Evolutionary conservation across 2,113 vertebrate species (phyloP).

Genomic region (Pongo abelii): DNA sequence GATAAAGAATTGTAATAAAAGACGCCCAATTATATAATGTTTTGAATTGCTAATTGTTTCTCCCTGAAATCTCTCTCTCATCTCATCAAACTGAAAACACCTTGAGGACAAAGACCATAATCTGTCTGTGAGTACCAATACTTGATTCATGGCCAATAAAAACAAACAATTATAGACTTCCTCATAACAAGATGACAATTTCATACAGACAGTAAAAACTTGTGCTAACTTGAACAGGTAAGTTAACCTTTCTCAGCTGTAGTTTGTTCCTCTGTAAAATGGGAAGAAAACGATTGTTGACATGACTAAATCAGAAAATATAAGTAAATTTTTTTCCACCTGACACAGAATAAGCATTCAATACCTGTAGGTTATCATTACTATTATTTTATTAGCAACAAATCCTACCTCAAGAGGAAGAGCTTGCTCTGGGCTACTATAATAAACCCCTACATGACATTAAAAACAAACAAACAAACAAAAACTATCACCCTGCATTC

Average conservation of each 20-base stretch:
- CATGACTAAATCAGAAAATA: constrained; percentile 32
- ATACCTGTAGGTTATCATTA: not conserved
- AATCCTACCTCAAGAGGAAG: constrained; percentile 20
- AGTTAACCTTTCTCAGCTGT: not conserved
- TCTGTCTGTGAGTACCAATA: not conserved
- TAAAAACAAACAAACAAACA: not conserved
- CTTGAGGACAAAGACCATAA: not conserved
- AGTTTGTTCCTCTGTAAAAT: not conserved
- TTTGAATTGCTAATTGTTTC: not conserved
- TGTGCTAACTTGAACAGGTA: not conserved
- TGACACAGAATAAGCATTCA: constrained; percentile 36
- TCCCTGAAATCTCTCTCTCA: not conserved
- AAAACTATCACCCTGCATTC: constrained; percentile 13
- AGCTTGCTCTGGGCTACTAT: not conserved
- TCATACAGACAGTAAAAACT: not conserved
- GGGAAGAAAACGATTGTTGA: constrained; percentile 12
- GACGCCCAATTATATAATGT: not conserved
- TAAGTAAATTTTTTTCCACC: not conserved
- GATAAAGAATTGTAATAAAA: constrained; percentile 20
- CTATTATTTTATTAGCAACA: constrained; percentile 31
- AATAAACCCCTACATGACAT: not conserved
- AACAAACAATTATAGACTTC: not conserved
- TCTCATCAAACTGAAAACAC: constrained; percentile 20
- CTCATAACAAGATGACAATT: not conserved
- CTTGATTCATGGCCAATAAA: not conserved